phyloP scores from a whole-genome alignment of 2,797 vertebrate species.

The Takifugu rubripes region DNA sequence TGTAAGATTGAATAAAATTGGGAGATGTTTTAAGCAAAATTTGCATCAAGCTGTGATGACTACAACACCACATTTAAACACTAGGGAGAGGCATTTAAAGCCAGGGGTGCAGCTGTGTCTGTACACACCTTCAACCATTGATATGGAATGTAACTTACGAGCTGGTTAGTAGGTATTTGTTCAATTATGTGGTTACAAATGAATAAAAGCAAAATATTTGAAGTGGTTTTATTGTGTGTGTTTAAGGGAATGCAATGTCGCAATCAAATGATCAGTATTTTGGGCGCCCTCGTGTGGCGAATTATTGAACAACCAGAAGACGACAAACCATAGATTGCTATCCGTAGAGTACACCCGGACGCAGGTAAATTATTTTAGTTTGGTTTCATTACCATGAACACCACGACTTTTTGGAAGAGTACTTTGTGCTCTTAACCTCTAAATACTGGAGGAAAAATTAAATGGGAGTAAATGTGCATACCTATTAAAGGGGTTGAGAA shows the following conservation, averaged over 20 bases:
- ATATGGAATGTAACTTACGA: constrained; percentile 91
- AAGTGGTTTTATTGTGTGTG: constrained; percentile 44
- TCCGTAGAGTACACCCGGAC: too few species aligned
- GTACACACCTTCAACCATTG: constrained; percentile 89
- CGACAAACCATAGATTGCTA: not conserved
- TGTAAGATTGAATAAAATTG: constrained; percentile 95
- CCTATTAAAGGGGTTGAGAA: not conserved
- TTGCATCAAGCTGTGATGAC: constrained; percentile 77
- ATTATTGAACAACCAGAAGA: not conserved
- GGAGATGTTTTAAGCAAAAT: constrained; percentile 93
- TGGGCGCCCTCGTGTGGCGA: constrained; percentile 53
- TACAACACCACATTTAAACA: constrained; percentile 45
- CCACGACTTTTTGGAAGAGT: not conserved
- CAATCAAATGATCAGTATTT: too few species aligned
- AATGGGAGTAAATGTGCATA: too few species aligned
- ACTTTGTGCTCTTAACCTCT: not conserved
- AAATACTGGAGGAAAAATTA: too few species aligned
- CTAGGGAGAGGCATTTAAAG: constrained; percentile 14
- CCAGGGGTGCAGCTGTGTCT: constrained; percentile 55
- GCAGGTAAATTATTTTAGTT: too few species aligned
- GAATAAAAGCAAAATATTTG: constrained; percentile 91
- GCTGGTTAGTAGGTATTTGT: constrained; percentile 84
- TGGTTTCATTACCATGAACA: too few species aligned
- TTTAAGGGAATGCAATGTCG: not conserved
- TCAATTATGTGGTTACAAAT: constrained; percentile 89